Evolutionary conservation across 2,797 vertebrate species (phyloP).

Genomic region (Epinephelus awoara): DNA sequence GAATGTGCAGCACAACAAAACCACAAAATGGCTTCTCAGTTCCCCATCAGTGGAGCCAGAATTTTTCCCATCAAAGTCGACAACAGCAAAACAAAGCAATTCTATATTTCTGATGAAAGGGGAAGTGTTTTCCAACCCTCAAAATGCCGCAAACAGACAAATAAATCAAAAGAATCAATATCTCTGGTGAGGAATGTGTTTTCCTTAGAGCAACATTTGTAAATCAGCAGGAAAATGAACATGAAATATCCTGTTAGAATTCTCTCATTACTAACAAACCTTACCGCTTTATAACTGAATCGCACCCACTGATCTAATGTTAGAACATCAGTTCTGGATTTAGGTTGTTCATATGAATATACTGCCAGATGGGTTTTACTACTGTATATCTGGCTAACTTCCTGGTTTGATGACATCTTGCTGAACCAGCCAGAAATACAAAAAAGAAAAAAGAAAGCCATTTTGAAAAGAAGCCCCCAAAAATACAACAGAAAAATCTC

Average conservation of each 20-base stretch:
- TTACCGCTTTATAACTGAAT: neutral
- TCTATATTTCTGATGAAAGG: neutral
- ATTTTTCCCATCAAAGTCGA: neutral
- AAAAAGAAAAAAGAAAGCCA: neutral
- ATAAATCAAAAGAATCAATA: slow-evolving; percentile 7
- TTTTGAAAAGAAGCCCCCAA: slow-evolving; percentile 3
- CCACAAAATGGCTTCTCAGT: neutral
- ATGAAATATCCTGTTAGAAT: slow-evolving; percentile 4
- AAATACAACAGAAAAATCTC: slow-evolving; percentile 7
- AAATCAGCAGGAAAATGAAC: slow-evolving; percentile 10
- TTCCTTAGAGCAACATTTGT: slow-evolving; percentile 6
- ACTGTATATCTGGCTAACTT: neutral
- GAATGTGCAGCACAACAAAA: neutral
- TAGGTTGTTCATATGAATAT: neutral
- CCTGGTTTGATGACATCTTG: neutral
- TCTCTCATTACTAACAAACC: neutral
- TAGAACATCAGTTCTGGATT: neutral
- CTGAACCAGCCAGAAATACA: neutral
- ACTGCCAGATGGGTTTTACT: neutral
- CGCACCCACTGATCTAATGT: neutral
- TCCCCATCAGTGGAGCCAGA: neutral
- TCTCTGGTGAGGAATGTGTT: neutral
- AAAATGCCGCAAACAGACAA: neutral
- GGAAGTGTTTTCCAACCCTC: neutral
- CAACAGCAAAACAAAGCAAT: neutral